phyloP scores from a whole-genome alignment of 2,113 vertebrate species.

The Gymnobelideus leadbeateri region DNA sequence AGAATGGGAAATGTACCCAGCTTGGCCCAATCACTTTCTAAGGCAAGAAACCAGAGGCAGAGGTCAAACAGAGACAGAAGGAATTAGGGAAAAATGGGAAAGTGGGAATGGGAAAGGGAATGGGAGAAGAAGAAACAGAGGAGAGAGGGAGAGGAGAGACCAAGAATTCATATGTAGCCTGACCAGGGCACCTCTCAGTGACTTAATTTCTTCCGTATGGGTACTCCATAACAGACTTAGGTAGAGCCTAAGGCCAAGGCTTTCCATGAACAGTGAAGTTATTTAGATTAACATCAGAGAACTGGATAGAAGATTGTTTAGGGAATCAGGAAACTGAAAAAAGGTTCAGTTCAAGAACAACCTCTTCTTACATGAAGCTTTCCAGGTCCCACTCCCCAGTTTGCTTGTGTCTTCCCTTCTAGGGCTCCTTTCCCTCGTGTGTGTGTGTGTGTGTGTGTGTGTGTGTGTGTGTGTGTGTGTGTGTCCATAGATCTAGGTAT shows the following conservation, averaged over 20 bases:
- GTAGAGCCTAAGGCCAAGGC: slow-evolving; percentile 8
- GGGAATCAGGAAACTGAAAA: not conserved
- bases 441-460: not conserved
- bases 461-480: not conserved
- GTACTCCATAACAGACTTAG: slow-evolving; percentile 1
- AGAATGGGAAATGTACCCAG: not conserved
- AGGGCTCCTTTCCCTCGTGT: not conserved
- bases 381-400: not conserved
- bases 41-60: not conserved
- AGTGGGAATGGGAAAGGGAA: not conserved
- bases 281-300: slow-evolving; percentile 50
- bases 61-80: not conserved
- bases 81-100: not conserved
- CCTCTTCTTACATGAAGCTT: not conserved
- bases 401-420: not conserved
- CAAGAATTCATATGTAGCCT: slow-evolving; percentile 16
- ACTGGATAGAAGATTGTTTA: not conserved
- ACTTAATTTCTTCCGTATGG: slow-evolving; percentile 2
- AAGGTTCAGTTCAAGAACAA: not conserved
- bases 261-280: slow-evolving; percentile 46
- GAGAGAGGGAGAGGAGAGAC: slow-evolving; percentile 20
- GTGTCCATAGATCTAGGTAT: not conserved
- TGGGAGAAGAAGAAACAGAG: not conserved
- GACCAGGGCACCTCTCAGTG: not conserved
- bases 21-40: not conserved